Percentiles rank a stretch among this genome's conserved stretches.
phyloP scores from a whole-genome alignment of 2,797 vertebrate genomes.

The Tamandua tetradactyla region DNA sequence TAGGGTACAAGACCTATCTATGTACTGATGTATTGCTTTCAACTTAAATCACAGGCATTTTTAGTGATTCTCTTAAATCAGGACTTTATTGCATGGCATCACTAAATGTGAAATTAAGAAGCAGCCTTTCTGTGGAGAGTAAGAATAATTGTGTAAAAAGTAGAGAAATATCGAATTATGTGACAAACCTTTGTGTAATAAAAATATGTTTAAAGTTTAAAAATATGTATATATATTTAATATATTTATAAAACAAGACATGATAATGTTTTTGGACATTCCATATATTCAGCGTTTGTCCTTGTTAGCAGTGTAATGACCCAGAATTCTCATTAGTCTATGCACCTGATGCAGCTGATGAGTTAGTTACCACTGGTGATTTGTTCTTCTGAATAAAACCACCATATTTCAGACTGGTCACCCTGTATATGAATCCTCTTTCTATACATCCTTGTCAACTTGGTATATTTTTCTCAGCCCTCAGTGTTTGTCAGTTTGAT shows the following conservation, averaged over 20 bases:
- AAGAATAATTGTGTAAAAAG: slow-evolving; percentile 83
- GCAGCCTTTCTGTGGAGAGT: slow-evolving; percentile 82
- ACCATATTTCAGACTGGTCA: not conserved
- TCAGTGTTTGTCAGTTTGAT: not conserved
- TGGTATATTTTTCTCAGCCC: not conserved
- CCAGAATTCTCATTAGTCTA: not conserved
- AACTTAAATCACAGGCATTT: slow-evolving; percentile 83
- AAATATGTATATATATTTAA: too few species aligned
- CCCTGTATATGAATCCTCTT: not conserved
- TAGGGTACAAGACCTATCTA: slow-evolving; percentile 86
- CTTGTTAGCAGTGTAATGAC: not conserved
- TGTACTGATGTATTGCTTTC: slow-evolving; percentile 81
- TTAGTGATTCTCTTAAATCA: slow-evolving; percentile 78
- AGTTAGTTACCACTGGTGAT: not conserved
- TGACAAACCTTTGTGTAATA: slow-evolving; percentile 87
- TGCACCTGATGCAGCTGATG: not conserved
- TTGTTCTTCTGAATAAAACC: not conserved
- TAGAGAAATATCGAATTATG: slow-evolving; percentile 83
- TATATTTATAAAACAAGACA: too few species aligned
- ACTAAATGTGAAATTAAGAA: slow-evolving; percentile 77
- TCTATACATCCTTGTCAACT: not conserved
- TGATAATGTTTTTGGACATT: not conserved
- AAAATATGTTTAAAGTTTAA: slow-evolving; percentile 84
- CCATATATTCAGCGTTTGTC: not conserved
- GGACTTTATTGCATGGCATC: slow-evolving; percentile 68